Percentiles rank a stretch among this genome's conserved stretches.
Evolutionary conservation across 2,888 invertebrate species (phyloP).

Genomic region (Leptinotarsa peninsularis): DNA sequence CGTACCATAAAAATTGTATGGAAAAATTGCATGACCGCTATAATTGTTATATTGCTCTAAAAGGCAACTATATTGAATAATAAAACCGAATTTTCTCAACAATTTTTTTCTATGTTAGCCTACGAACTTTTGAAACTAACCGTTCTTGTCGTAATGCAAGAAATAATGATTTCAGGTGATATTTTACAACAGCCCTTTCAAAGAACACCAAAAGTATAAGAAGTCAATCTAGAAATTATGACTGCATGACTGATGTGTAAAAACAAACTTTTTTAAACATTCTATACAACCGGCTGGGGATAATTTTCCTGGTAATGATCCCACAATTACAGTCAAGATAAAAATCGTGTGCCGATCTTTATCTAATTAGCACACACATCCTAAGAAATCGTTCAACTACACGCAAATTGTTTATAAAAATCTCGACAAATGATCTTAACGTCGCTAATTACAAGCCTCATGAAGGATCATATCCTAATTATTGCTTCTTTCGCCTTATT

Average conservation of each 20-base stretch:
- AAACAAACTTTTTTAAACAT: slow-evolving; percentile 2
- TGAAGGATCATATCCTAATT: slow-evolving; percentile 16
- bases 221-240: neutral
- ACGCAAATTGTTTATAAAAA: slow-evolving; percentile 29
- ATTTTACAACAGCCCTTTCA: too few relatives aligned
- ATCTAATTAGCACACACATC: slow-evolving; percentile 39
- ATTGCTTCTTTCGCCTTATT: slow-evolving; percentile 17
- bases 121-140: too few relatives aligned
- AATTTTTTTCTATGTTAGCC: too few relatives aligned
- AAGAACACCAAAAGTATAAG: too few relatives aligned
- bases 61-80: too few relatives aligned
- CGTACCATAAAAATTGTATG: too few relatives aligned
- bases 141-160: too few relatives aligned
- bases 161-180: too few relatives aligned
- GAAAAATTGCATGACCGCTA: too few relatives aligned
- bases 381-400: slow-evolving; percentile 33
- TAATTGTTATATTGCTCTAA: too few relatives aligned
- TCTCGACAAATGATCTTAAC: slow-evolving; percentile 14
- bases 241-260: neutral
- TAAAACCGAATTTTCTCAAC: too few relatives aligned
- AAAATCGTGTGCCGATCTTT: slow-evolving; percentile 37
- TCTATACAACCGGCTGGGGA: neutral
- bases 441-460: slow-evolving; percentile 1
- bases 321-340: slow-evolving; percentile 24
- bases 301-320: slow-evolving; percentile 6